A percentile compares a stretch with the other conserved stretches of the same genome.
Evolutionary conservation across 2,113 vertebrate genomes (phyloP).

Genomic region (Elephantulus edwardii): DNA sequence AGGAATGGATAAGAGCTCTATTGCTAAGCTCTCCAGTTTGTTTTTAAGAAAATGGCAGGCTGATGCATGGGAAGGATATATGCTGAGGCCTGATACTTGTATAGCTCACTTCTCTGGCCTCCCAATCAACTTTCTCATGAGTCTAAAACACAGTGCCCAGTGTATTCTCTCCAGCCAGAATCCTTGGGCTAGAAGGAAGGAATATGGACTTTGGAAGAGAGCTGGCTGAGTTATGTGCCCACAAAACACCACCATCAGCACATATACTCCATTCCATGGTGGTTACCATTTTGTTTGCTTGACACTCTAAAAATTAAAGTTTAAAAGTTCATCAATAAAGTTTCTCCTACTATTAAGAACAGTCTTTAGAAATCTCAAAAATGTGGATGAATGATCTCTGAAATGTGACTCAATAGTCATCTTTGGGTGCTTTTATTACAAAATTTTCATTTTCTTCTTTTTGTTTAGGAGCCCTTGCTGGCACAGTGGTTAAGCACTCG

Average conservation of each 20-base stretch:
- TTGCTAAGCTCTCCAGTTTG: neutral
- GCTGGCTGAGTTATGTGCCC: neutral
- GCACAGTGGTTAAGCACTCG: neutral
- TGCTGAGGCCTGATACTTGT: neutral
- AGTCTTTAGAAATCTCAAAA: slow-evolving; percentile 38
- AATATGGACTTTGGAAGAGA: neutral
- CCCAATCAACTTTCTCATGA: neutral
- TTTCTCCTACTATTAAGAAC: slow-evolving; percentile 31
- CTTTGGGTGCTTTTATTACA: neutral
- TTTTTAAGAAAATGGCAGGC: neutral
- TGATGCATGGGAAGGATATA: neutral
- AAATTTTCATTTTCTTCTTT: neutral
- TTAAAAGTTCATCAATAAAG: neutral
- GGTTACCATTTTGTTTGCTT: neutral
- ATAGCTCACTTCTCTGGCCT: neutral
- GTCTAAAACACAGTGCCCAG: neutral
- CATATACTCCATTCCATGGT: neutral
- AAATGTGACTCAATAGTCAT: slow-evolving; percentile 11
- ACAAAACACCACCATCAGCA: neutral
- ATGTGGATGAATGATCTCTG: neutral
- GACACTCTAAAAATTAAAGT: slow-evolving; percentile 49
- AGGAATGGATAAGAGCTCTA: neutral
- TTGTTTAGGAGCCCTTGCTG: neutral
- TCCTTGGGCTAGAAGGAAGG: neutral
- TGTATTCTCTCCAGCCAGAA: neutral